Percentiles rank a stretch among this genome's conserved stretches.
Evolutionary conservation across 1,140 invertebrate species (phyloP).

Genomic region (Ruditapes philippinarum): DNA sequence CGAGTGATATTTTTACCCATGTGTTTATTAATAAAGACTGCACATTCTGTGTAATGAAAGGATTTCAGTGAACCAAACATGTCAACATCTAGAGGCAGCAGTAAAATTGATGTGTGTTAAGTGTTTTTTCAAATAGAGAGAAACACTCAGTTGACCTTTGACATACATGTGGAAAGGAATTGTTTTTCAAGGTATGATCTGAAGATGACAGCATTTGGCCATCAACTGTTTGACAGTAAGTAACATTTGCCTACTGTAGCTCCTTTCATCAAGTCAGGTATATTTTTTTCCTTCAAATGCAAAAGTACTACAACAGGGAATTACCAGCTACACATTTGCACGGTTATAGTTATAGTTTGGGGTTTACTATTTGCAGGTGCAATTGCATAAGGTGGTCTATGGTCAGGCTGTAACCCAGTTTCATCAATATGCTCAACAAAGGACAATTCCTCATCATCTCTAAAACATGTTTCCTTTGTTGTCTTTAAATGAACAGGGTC

Average conservation of each 20-base stretch:
- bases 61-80: background rate
- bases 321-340: conserved; percentile 41
- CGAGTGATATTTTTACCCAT: background rate
- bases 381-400: background rate
- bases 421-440: conserved; percentile 54
- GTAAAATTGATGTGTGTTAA: background rate
- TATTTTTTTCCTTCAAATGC: conserved; percentile 49
- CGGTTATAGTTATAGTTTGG: conserved; percentile 21
- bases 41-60: background rate
- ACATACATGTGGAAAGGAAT: background rate
- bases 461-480: background rate
- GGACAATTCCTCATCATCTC: background rate
- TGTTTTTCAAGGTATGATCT: background rate
- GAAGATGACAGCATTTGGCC: background rate
- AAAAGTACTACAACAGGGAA: conserved; percentile 3
- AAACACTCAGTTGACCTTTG: background rate
- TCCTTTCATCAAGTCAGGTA: conserved; percentile 27
- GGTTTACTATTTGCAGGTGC: background rate
- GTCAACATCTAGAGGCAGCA: background rate
- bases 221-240: background rate
- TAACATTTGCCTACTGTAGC: background rate
- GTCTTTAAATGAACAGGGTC: background rate
- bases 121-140: background rate
- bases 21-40: background rate
- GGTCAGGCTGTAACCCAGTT: conserved; percentile 23